Evolutionary conservation across 2,888 invertebrate species (phyloP).

Genomic region (Phalera bucephala): DNA sequence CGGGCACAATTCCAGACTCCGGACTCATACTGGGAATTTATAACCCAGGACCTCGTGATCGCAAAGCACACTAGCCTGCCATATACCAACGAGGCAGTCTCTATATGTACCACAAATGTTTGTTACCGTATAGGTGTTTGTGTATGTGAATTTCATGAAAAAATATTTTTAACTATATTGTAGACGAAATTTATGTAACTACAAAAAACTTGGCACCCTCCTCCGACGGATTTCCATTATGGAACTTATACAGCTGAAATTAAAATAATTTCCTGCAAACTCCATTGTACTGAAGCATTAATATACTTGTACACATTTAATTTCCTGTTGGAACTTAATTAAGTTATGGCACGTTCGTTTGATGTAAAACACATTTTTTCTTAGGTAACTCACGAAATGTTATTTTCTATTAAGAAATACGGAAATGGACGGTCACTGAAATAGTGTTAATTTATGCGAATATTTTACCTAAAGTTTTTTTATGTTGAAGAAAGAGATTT

Average conservation of each 20-base stretch:
- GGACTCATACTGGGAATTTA: no score
- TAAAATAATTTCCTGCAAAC: conserved; percentile 35
- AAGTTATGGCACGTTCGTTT: conserved; percentile 34
- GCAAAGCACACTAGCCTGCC: no score
- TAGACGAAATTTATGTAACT: no score
- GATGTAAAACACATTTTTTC: conserved; percentile 35
- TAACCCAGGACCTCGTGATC: no score
- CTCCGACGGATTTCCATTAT: conserved; percentile 7
- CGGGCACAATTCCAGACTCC: no score
- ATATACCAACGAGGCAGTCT: no score
- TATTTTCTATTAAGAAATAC: conserved; percentile 26
- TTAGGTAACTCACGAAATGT: conserved; percentile 35
- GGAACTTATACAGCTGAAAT: conserved; percentile 18
- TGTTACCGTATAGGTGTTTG: no score
- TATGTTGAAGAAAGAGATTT: not conserved
- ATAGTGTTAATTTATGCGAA: conserved; percentile 28
- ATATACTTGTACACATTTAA: conserved; percentile 46
- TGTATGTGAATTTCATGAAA: no score
- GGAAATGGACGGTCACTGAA: conserved; percentile 13
- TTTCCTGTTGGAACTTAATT: conserved; percentile 61
- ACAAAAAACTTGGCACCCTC: no score
- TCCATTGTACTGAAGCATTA: conserved; percentile 37
- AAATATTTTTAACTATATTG: no score
- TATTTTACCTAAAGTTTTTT: conserved; percentile 25
- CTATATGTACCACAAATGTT: no score